phyloP scores from a whole-genome alignment of 2,113 vertebrate species.

The Tachuris rubrigastra region DNA sequence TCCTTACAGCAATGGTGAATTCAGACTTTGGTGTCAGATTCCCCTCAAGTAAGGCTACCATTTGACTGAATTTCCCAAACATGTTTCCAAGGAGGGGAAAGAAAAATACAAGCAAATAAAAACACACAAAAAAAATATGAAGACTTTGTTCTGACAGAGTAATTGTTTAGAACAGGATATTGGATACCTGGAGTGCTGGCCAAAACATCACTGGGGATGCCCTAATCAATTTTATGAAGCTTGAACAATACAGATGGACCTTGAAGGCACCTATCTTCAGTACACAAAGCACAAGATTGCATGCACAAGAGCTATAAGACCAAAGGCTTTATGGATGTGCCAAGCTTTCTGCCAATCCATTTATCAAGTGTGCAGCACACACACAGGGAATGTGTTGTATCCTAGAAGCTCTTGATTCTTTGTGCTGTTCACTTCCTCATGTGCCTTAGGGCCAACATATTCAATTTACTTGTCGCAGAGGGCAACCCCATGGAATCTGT shows the following conservation, averaged over 20 bases:
- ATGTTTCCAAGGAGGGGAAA: not conserved
- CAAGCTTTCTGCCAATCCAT: not conserved
- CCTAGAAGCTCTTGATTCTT: not conserved
- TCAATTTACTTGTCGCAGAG: accelerated
- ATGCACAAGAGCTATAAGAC: not conserved
- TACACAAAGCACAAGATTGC: not conserved
- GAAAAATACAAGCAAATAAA: not conserved
- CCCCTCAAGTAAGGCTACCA: not conserved
- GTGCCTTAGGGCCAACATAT: not conserved
- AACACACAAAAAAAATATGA: not conserved
- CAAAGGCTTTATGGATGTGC: not conserved
- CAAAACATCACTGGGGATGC: not conserved
- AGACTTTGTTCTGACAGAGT: not conserved
- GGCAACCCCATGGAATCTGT: not conserved
- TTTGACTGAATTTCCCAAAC: not conserved
- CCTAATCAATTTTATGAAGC: not conserved
- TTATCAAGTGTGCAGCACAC: not conserved
- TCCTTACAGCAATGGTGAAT: not conserved
- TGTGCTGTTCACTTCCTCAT: not conserved
- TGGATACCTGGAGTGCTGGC: not conserved
- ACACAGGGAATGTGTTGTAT: not conserved
- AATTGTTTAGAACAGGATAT: not conserved
- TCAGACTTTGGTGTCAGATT: not conserved
- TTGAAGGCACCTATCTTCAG: not conserved
- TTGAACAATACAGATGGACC: not conserved